Base-by-base conservation (phyloP, 2,113 vertebrate species). In the Macquaria ambigua region DNA sequence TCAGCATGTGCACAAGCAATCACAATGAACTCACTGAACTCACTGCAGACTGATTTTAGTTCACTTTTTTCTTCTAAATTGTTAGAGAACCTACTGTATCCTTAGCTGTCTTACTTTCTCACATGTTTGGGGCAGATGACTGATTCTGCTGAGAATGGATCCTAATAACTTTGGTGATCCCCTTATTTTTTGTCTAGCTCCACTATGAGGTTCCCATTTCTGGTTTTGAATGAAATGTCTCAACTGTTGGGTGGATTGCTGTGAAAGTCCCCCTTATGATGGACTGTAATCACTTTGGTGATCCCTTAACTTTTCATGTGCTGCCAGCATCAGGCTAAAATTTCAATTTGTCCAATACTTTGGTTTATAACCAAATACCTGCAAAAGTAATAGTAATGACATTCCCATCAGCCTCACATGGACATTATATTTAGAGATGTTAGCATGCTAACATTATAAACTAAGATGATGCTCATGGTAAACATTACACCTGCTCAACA, bases 1-100 rank as follows among this genome's bases (percentile, higher is more conserved):
- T 67, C 77, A 81, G 37, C 4, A 52, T 16, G 23, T 48, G 59
- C 39, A 73, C 21, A 73, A 14, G n/a, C 52, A 79, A n/a, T 31
- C 2, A 25, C 21, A 37, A 56, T 39, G 31, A 48, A 46, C n/a
- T 34, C 41, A 37, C 15, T 39, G 43, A 48, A 46, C n/a, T 34
- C 41, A 46, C 15, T 39, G 43, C 50, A 58, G 5, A 48, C 8
- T 5, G 1, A 66, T 68, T 81, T 77, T n/a, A 43, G 5, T 55
- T 70, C 28, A 21, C 28, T 39, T 9, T 67, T 56, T 28, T 21
- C 23, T 43, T n/a, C 52, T 34, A 23, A 31, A 5, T 69, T 58
- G 11, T 56, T 23, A 34, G 61, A 64, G n/a, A n/a, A 37, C 41
- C 59, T 16, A 28, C 9, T 66, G 67, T 83, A 55, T 41, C 25